Conservation (phyloP, 2,888 invertebrate species). For the Philonicus albiceps region DNA sequence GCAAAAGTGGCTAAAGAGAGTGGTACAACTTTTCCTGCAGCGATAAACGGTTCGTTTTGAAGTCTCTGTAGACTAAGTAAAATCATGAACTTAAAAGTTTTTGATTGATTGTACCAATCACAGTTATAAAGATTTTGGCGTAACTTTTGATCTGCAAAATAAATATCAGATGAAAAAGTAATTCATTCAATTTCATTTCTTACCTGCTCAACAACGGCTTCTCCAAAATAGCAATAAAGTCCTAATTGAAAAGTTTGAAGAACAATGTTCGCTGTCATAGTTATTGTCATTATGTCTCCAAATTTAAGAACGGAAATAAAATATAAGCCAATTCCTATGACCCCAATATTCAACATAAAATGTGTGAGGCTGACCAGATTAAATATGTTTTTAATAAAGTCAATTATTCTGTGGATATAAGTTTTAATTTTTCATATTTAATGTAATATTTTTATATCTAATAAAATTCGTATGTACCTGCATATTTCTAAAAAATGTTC, state of each 20-base stretch:
- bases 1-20: background rate
- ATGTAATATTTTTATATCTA: background rate
- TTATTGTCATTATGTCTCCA: background rate
- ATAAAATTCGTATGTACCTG: background rate
- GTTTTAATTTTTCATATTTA: too few relatives aligned
- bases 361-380: background rate
- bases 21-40: background rate
- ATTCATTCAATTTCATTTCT: background rate
- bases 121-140: background rate
- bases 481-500: background rate
- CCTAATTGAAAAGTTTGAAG: too few relatives aligned
- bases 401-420: background rate
- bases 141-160: background rate
- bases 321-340: background rate
- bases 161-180: background rate
- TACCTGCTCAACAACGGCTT: background rate
- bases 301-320: background rate
- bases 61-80: background rate
- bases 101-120: background rate
- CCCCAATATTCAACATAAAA: background rate
- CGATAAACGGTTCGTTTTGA: background rate
- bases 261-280: background rate
- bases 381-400: background rate
- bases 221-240: background rate
- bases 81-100: background rate